Evolutionary conservation across 2,113 vertebrate genomes (phyloP).

Genomic region (Pristiophorus japonicus): DNA sequence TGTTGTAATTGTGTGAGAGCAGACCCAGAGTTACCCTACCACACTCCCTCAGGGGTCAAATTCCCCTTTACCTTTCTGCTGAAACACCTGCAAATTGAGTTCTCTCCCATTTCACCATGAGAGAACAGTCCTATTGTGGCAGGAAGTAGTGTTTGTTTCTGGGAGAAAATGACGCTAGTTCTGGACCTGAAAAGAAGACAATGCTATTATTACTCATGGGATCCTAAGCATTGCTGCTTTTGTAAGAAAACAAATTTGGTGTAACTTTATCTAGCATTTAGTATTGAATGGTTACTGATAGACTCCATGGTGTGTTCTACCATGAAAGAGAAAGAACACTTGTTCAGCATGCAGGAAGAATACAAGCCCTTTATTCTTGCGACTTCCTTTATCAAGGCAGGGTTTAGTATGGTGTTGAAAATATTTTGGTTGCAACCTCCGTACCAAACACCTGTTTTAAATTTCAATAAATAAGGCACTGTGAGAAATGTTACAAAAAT

Average conservation of each 20-base stretch:
- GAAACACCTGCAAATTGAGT: constrained; percentile 81
- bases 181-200: constrained; percentile 76
- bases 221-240: constrained; percentile 84
- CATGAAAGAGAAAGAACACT: constrained; percentile 68
- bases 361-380: constrained; percentile 76
- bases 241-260: constrained; percentile 99
- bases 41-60: constrained; percentile 60
- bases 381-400: constrained; percentile 69
- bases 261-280: constrained; percentile 99
- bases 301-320: too few relatives aligned
- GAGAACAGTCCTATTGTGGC: constrained; percentile 79
- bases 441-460: constrained; percentile 73
- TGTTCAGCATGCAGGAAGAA: constrained; percentile 74
- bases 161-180: constrained; percentile 68
- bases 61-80: constrained; percentile 66
- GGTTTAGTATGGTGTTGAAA: constrained; percentile 59
- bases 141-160: constrained; percentile 70
- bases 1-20: constrained; percentile 56
- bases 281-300: constrained; percentile 78
- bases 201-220: constrained; percentile 81
- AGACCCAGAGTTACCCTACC: constrained; percentile 70
- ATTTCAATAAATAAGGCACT: constrained; percentile 60
- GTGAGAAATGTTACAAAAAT: constrained; percentile 30
- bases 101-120: constrained; percentile 55
- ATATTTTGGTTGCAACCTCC: constrained; percentile 68